Percentiles rank a stretch among this genome's conserved stretches.
Conservation (phyloP, 2,888 invertebrate genomes). For the Ormia ochracea region DNA sequence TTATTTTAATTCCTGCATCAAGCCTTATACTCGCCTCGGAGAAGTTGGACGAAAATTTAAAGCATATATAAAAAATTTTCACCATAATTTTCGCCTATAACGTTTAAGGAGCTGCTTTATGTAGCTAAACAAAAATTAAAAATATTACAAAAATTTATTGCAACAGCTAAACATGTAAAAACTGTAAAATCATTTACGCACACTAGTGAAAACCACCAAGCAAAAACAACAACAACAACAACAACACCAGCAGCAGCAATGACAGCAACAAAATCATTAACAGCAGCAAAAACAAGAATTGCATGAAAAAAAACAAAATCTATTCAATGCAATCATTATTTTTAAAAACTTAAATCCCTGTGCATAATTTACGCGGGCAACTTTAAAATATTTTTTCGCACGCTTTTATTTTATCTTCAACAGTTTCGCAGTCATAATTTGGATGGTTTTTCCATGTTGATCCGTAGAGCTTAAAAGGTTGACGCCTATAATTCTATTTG, state of each 20-base stretch:
- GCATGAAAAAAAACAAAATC: slow-evolving; percentile 5
- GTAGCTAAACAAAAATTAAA: slow-evolving; percentile 21
- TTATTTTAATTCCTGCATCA: too few species aligned
- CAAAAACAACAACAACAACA: too few species aligned
- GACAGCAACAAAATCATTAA: slow-evolving; percentile 2
- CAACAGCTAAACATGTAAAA: slow-evolving; percentile 16
- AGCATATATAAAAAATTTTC: too few species aligned
- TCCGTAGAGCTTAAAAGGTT: slow-evolving; percentile 70
- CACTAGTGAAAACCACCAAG: neutral
- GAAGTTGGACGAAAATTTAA: too few species aligned
- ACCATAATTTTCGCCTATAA: too few species aligned
- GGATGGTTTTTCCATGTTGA: slow-evolving; percentile 65
- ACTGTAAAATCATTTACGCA: slow-evolving; percentile 23
- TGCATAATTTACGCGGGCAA: slow-evolving; percentile 60
- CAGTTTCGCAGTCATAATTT: slow-evolving; percentile 40
- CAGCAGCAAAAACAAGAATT: neutral
- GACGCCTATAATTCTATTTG: slow-evolving; percentile 68
- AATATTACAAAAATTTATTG: slow-evolving; percentile 19
- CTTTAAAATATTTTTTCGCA: slow-evolving; percentile 24
- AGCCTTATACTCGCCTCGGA: too few species aligned
- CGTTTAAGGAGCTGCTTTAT: too few species aligned
- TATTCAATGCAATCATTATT: slow-evolving; percentile 56
- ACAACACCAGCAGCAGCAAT: neutral
- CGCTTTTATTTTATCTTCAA: slow-evolving; percentile 13
- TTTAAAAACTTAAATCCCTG: slow-evolving; percentile 50